These are phyloP conservation scores for Scolopax rusticola DNA, from an alignment of 2,797 vertebrate genomes.

Conservation along the genomic window DNA sequence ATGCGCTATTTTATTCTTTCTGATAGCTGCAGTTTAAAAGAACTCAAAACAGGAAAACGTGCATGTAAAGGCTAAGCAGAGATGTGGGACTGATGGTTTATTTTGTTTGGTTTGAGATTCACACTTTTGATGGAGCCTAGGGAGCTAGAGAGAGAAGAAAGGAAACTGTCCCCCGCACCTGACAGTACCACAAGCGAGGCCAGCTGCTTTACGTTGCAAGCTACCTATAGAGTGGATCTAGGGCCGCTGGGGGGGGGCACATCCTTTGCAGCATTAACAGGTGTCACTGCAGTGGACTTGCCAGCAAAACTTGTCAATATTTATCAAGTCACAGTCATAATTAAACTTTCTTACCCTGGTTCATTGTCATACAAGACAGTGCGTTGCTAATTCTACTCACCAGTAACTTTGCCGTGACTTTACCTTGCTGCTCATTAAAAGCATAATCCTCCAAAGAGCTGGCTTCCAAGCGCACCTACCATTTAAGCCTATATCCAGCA, in stretches of 20 bases:
- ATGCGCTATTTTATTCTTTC: constrained; percentile 68
- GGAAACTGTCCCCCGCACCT: not conserved
- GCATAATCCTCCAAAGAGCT: not conserved
- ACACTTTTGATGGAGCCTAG: constrained; percentile 43
- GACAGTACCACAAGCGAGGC: constrained; percentile 27
- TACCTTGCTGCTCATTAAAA: not conserved
- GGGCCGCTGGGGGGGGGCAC: not conserved
- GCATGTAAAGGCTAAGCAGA: constrained; percentile 56
- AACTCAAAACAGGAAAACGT: constrained; percentile 49
- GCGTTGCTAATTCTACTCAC: not conserved
- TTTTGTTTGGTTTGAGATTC: constrained; percentile 61
- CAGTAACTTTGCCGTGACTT: not conserved
- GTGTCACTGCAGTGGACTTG: not conserved
- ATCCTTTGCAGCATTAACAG: not conserved
- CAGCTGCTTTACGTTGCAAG: not conserved
- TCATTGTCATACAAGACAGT: not conserved
- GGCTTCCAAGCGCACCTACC: not conserved
- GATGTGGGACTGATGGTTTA: constrained; percentile 62
- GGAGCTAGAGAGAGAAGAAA: constrained; percentile 45
- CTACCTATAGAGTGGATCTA: not conserved
- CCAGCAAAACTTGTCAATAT: not conserved
- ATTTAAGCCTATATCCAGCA: not conserved
- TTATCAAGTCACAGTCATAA: not conserved
- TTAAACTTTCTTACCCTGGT: not conserved
- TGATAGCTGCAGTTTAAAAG: constrained; percentile 70